These are phyloP conservation scores for Drosophila nigricruria DNA, from an alignment of 2,888 invertebrate genomes.

Conservation along the genomic window DNA sequence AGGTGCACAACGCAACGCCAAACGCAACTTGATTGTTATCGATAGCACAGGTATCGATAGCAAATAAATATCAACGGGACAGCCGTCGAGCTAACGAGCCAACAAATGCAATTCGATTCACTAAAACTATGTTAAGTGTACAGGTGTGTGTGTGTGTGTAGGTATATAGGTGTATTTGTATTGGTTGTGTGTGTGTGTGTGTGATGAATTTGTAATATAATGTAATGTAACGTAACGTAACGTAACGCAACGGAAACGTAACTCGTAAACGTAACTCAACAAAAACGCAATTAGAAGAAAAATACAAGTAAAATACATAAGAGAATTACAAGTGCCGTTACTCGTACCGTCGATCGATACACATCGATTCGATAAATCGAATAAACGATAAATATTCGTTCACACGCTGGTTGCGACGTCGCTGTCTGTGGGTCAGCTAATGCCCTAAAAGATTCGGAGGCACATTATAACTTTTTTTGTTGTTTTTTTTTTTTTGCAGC, in stretches of 20 bases:
- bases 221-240: conserved; percentile 64
- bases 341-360: conserved; percentile 74
- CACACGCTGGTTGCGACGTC: conserved; percentile 16
- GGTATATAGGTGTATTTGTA: conserved; percentile 20
- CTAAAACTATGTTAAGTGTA: conserved; percentile 59
- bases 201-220: conserved; percentile 61
- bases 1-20: conserved; percentile 53
- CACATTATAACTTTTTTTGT: conserved; percentile 67
- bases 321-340: conserved; percentile 69
- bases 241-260: conserved; percentile 64
- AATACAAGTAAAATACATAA: conserved; percentile 69
- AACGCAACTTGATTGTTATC: conserved; percentile 43
- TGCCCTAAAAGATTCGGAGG: conserved; percentile 77
- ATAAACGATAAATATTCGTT: conserved; percentile 21
- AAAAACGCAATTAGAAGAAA: conserved; percentile 78
- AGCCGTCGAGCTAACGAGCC: conserved; percentile 42
- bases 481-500: conserved; percentile 18
- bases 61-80: conserved; percentile 41
- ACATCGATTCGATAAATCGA: conserved; percentile 51
- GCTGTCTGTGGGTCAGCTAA: conserved; percentile 64
- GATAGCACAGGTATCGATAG: conserved; percentile 51
- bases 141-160: conserved; percentile 31
- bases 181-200: conserved; percentile 31
- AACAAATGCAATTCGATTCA: conserved; percentile 50
- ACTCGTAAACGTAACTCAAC: conserved; percentile 79